Evolutionary conservation across 2,797 vertebrate species (phyloP), one percentile per base, ranked within the genome.

Genomic region (Mus spretus): DNA sequence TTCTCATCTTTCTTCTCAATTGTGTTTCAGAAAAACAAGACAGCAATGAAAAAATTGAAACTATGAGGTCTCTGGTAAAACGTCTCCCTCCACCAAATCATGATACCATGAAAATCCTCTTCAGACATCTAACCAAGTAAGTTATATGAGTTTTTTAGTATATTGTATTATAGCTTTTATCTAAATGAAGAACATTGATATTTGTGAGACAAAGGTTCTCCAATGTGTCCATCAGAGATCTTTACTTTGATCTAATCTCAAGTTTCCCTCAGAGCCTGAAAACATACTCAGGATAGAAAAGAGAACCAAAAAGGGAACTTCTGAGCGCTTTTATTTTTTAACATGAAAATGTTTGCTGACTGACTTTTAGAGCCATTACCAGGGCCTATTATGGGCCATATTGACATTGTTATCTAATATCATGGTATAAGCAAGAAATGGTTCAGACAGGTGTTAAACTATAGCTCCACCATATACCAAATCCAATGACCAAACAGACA

Each of bases 71-170:
- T 95, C 98, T 99, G 95, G 98, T 99, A 95, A 98, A 99, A 94
- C 98, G 99, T 90, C 98, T 99, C 50, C 99, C 99, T n/a, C 98
- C 97, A 96, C 98, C 99, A 89, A 99, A 99, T 98, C 99, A 98
- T 22, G 99, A 99, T 97, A 99, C 99, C 84, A 99, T 99, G 99
- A 99, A 99, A 98, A 92, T 98, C 78, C 99, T 99, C 89, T 99
- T 99, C 98, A 98, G 98, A 91, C 99, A 99, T 96, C 98, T 99
- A 93, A 99, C 98, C 94, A 99, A 99, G 99, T 99, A 99, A 99
- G 99, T 98, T 96, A 4, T 44, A 50, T 77, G 20, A 10, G 10
- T 74, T 95, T 94, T 65, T 96, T 3, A 4, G 57, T 81, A 9
- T 75, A 31, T 57, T 50, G 4, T 82, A 24, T 34, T 72, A 79